phyloP scores from a whole-genome alignment of 2,797 vertebrate species.

The Lycodopsis pacificus region DNA sequence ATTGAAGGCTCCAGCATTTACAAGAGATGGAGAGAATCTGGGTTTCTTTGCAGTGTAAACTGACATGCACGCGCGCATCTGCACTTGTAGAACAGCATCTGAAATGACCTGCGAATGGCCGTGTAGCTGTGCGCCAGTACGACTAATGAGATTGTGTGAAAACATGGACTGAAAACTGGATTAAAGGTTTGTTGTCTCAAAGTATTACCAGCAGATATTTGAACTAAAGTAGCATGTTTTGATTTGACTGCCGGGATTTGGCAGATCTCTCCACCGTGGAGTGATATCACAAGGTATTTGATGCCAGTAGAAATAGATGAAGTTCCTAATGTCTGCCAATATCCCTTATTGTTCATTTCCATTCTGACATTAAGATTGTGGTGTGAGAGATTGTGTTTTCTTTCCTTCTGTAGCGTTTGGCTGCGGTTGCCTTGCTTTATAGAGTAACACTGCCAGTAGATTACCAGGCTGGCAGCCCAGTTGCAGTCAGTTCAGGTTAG shows the following conservation, averaged over 20 bases:
- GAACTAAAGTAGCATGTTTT: slow-evolving; percentile 9
- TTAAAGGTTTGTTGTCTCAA: not conserved
- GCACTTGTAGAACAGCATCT: too few relatives aligned
- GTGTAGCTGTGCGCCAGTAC: slow-evolving; percentile 18
- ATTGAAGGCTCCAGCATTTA: too few relatives aligned
- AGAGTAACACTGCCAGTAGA: slow-evolving; percentile 33
- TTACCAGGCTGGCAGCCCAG: slow-evolving; percentile 40
- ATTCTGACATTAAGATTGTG: not conserved
- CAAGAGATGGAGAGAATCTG: too few relatives aligned
- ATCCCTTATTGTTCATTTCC: not conserved
- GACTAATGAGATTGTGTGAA: slow-evolving; percentile 32
- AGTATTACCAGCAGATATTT: not conserved
- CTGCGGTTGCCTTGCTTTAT: slow-evolving; percentile 35
- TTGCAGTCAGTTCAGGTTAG: slow-evolving; percentile 34
- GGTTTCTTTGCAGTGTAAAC: too few relatives aligned
- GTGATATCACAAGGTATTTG: not conserved
- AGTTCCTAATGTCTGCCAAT: not conserved
- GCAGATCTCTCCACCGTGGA: too few relatives aligned
- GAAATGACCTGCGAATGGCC: too few relatives aligned
- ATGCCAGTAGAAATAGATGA: not conserved
- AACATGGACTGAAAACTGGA: not conserved
- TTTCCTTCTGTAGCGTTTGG: slow-evolving; percentile 1
- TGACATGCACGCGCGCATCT: too few relatives aligned
- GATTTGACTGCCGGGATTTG: slow-evolving; percentile 14
- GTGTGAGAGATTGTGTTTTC: not conserved